phyloP scores from a whole-genome alignment of 2,113 vertebrate genomes.

The Bubo scandiacus region DNA sequence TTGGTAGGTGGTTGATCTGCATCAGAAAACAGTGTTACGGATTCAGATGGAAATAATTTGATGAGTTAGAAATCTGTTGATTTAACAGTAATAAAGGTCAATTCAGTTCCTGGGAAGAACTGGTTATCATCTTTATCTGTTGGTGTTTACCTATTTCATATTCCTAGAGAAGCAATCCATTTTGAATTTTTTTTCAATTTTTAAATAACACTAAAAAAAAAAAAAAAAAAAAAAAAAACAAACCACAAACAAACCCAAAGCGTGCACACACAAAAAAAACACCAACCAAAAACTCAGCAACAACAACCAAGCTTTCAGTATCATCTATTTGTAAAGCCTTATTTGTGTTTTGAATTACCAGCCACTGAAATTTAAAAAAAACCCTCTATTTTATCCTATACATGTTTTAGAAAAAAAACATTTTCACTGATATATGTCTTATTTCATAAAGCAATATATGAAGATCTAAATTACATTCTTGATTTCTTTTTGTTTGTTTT shows the following conservation, averaged over 20 bases:
- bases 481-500: not conserved
- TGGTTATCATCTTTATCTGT: not conserved
- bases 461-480: not conserved
- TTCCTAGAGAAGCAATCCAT: accelerated
- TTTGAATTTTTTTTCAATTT: not conserved
- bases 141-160: not conserved
- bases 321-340: not conserved
- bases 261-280: no score
- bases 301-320: not conserved
- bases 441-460: not conserved
- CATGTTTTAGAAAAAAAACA: not conserved
- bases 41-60: not conserved
- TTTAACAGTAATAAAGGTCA: not conserved
- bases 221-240: not conserved
- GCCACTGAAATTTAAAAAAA: not conserved
- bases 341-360: not conserved
- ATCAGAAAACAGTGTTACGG: not conserved
- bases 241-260: no score
- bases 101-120: not conserved
- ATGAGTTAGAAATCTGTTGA: not conserved
- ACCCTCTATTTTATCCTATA: not conserved
- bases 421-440: not conserved
- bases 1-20: not conserved
- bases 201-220: not conserved
- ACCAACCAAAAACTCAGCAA: not conserved